phyloP scores from a whole-genome alignment of 2,797 vertebrate species.

The Lophotriccus pileatus region DNA sequence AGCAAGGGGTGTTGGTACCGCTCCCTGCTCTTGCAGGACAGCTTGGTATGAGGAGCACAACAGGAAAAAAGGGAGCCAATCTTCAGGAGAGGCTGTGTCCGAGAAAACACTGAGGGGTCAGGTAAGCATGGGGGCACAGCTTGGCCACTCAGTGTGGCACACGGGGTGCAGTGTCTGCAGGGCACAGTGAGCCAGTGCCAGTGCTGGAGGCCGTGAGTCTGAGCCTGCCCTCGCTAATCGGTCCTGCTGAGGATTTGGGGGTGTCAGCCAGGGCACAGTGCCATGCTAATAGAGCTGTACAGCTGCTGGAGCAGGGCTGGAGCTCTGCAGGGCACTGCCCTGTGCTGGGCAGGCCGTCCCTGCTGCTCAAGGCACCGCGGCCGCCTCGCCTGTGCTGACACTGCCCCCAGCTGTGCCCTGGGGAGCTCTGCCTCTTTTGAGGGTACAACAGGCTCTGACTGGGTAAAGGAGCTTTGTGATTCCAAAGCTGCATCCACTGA shows the following conservation, averaged over 20 bases:
- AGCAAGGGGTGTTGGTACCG: accelerated
- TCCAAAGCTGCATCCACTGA: background rate
- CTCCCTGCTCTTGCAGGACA: accelerated
- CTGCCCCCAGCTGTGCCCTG: accelerated
- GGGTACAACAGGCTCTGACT: background rate
- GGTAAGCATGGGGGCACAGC: background rate
- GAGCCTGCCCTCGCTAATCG: background rate
- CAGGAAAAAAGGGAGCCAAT: background rate
- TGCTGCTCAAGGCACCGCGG: background rate
- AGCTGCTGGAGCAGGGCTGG: background rate
- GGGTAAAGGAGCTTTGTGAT: background rate
- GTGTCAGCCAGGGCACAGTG: background rate
- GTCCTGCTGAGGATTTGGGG: constrained; percentile 29
- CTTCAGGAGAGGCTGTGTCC: background rate
- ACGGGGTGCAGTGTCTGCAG: background rate
- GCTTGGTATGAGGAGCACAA: accelerated
- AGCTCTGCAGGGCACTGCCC: background rate
- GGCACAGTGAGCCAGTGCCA: background rate
- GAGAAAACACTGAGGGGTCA: background rate
- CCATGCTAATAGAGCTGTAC: constrained; percentile 20
- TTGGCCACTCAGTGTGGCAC: background rate
- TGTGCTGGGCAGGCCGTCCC: background rate
- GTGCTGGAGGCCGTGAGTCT: accelerated
- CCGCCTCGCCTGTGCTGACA: accelerated
- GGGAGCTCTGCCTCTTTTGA: background rate